Conservation (phyloP, 2,888 invertebrate species). For the Leptinotarsa tumamoca region DNA sequence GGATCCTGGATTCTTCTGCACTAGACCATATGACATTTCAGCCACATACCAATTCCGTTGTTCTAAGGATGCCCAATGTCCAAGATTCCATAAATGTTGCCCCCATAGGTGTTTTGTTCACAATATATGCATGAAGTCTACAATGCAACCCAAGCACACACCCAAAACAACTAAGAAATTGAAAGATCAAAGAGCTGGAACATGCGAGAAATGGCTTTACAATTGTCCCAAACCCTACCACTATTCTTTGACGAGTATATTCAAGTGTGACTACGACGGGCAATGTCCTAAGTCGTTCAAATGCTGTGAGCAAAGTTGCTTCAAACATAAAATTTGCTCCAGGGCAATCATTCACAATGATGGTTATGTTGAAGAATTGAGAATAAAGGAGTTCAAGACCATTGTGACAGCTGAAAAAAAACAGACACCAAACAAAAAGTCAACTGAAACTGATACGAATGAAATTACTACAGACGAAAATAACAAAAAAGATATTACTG, state of each 20-base stretch:
- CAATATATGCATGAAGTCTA: slow-evolving; percentile 36
- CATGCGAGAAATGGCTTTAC: slow-evolving; percentile 37
- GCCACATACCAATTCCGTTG: slow-evolving; percentile 42
- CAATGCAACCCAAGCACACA: neutral
- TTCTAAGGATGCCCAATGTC: slow-evolving; percentile 36
- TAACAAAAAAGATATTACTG: too few species aligned
- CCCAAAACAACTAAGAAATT: too few species aligned
- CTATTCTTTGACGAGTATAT: slow-evolving; percentile 23
- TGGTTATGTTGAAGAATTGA: slow-evolving; percentile 19
- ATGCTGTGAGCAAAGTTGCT: slow-evolving; percentile 42
- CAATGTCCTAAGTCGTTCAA: slow-evolving; percentile 38
- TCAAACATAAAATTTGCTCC: slow-evolving; percentile 42
- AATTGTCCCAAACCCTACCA: slow-evolving; percentile 30
- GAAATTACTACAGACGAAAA: neutral
- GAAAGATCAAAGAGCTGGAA: slow-evolving; percentile 10
- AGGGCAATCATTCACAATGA: slow-evolving; percentile 14
- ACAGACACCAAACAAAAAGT: too few species aligned
- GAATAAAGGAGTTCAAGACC: neutral
- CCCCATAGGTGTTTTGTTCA: slow-evolving; percentile 40
- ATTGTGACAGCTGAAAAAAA: too few species aligned
- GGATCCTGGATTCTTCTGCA: slow-evolving; percentile 36
- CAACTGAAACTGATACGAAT: too few species aligned
- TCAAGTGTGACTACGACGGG: slow-evolving; percentile 34
- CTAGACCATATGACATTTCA: slow-evolving; percentile 27
- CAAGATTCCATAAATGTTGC: slow-evolving; percentile 38